phyloP scores from a whole-genome alignment of 2,888 invertebrate species.

The Cerceris rybyensis region DNA sequence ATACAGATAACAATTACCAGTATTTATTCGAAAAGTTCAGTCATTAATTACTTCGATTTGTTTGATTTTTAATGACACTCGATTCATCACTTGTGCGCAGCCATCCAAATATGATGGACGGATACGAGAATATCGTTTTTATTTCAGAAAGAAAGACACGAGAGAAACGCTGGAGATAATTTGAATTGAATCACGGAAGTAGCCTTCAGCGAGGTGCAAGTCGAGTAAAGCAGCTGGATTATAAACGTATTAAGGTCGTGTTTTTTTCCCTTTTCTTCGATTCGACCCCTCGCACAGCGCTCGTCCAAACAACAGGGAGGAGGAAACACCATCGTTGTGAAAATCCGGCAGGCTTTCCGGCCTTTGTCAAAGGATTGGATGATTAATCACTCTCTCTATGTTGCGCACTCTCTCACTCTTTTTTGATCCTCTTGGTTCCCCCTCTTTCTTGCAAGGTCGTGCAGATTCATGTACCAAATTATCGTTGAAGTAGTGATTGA shows the following conservation, averaged over 20 bases:
- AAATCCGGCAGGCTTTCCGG: slow-evolving; percentile 55
- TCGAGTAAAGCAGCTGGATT: slow-evolving; percentile 22
- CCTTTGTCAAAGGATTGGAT: slow-evolving; percentile 61
- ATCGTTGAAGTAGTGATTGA: too few relatives aligned
- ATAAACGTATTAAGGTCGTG: slow-evolving; percentile 37
- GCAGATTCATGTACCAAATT: slow-evolving; percentile 1
- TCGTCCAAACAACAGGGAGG: slow-evolving; percentile 15
- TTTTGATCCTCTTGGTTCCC: slow-evolving; percentile 20
- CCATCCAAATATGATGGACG: background rate
- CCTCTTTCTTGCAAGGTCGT: slow-evolving; percentile 14
- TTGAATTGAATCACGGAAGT: background rate
- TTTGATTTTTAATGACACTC: background rate
- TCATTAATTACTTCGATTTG: background rate
- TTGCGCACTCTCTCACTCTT: slow-evolving; percentile 15
- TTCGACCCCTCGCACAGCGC: background rate
- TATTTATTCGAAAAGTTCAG: background rate
- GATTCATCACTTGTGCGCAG: background rate
- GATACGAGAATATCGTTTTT: slow-evolving; percentile 1
- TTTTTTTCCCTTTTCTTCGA: slow-evolving; percentile 29
- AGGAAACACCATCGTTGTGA: slow-evolving; percentile 49
- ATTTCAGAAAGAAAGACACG: slow-evolving; percentile 1
- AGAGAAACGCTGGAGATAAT: background rate
- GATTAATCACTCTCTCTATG: slow-evolving; percentile 56
- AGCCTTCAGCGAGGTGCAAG: background rate
- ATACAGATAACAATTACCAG: too few relatives aligned